These are phyloP conservation scores for Euleptes europaea DNA, from an alignment of 2,113 vertebrate species.

Conservation along the genomic window DNA sequence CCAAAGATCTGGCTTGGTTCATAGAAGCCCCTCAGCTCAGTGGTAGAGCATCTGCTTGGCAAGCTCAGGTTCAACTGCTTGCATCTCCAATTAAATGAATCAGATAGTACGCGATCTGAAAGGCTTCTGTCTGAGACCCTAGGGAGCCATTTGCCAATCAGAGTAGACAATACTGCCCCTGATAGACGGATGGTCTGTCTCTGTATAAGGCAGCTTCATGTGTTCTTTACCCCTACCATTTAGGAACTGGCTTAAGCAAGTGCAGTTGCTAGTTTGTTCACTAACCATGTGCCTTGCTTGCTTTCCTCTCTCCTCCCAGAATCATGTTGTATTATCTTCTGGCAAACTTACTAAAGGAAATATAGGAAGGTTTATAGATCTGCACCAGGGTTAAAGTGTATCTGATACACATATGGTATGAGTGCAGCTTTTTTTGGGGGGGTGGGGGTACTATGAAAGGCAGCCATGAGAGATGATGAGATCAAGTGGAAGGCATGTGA, in stretches of 20 bases:
- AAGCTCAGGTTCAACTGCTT: too few species aligned
- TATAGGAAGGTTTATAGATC: neutral
- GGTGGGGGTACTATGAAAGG: neutral
- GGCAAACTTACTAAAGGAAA: too few species aligned
- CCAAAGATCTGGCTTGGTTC: neutral
- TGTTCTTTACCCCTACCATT: neutral
- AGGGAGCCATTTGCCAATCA: too few species aligned
- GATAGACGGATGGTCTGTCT: too few species aligned
- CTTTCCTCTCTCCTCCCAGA: neutral
- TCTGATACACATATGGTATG: neutral
- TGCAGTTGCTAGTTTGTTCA: neutral
- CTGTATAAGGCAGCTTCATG: too few species aligned
- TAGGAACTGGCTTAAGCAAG: neutral
- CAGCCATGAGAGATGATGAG: neutral
- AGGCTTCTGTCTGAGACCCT: too few species aligned
- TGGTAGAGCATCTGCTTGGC: too few species aligned
- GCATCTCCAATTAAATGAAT: too few species aligned
- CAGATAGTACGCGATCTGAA: too few species aligned
- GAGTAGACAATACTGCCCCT: too few species aligned
- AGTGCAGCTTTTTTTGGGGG: neutral
- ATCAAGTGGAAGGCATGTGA: neutral
- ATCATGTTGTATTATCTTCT: neutral
- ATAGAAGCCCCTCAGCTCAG: too few species aligned
- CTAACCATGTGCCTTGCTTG: neutral
- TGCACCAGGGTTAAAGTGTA: too few species aligned